A percentile compares a stretch with the other conserved stretches of the same genome.
Conservation (phyloP, 2,888 invertebrate genomes). For the Masnerella sp. region DNA sequence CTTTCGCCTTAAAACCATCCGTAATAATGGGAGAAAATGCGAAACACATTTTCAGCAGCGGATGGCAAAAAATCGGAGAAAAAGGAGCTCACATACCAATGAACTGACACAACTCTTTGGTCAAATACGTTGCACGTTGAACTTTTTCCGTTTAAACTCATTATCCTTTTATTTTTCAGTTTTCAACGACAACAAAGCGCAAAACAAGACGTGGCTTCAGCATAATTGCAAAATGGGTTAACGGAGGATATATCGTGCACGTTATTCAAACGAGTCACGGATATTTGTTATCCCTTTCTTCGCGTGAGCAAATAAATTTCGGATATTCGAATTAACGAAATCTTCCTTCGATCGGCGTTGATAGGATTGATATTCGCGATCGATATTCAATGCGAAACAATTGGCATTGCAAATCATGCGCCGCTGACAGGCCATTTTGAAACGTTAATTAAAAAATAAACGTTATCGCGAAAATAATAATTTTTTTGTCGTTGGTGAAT, state of each 20-base stretch:
- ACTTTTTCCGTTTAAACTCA: conserved; percentile 35
- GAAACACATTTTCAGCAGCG: conserved; percentile 7
- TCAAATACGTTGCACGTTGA: not conserved
- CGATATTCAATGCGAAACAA: conserved; percentile 16
- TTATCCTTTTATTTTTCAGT: conserved; percentile 26
- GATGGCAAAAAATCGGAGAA: conserved; percentile 1
- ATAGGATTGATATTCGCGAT: conserved; percentile 22
- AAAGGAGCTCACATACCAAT: conserved; percentile 30
- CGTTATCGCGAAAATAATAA: conserved; percentile 17
- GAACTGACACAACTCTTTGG: conserved; percentile 22
- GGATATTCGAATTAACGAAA: conserved; percentile 13
- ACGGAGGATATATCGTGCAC: not conserved
- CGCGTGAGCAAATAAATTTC: conserved; percentile 27
- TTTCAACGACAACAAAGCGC: conserved; percentile 20
- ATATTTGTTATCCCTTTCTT: conserved; percentile 5
- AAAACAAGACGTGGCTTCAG: conserved; percentile 21
- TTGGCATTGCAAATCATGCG: conserved; percentile 13
- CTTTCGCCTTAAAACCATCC: conserved; percentile 13
- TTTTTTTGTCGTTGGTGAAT: not conserved
- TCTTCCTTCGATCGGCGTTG: conserved; percentile 30
- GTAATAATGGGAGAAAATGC: conserved; percentile 10
- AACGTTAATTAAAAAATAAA: conserved; percentile 31
- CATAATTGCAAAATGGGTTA: conserved; percentile 34
- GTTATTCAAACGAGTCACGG: conserved; percentile 19
- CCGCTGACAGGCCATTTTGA: conserved; percentile 15